Conservation (phyloP, 2,888 invertebrate genomes). For the Bembecia ichneumoniformis region DNA sequence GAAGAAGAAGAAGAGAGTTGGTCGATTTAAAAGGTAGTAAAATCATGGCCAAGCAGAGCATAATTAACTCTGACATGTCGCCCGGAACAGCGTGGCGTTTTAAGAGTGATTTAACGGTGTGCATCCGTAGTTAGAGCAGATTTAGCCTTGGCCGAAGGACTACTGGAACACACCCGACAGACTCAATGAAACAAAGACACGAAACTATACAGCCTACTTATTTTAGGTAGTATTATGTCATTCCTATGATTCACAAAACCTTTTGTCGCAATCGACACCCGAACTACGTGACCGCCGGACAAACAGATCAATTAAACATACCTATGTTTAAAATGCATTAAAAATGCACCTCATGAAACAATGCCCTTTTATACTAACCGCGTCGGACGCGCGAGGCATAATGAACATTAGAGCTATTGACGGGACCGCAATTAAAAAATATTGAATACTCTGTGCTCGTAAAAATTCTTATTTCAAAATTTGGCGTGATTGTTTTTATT, state of each 20-base stretch:
- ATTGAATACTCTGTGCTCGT: constrained; percentile 5
- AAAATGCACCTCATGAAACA: constrained; percentile 21
- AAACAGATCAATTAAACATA: constrained; percentile 22
- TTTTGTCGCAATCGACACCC: not conserved
- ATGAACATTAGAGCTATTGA: constrained; percentile 11
- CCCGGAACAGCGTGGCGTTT: too few relatives aligned
- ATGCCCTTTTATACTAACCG: constrained; percentile 25
- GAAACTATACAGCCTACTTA: too few relatives aligned
- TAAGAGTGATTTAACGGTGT: too few relatives aligned
- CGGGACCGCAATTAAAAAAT: constrained; percentile 25
- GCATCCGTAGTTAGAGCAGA: too few relatives aligned
- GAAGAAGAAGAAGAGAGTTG: too few relatives aligned
- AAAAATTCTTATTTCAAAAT: not conserved
- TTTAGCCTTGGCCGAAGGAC: too few relatives aligned
- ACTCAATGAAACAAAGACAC: too few relatives aligned
- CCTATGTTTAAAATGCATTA: constrained; percentile 17
- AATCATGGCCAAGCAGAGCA: too few relatives aligned
- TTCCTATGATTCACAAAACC: not conserved
- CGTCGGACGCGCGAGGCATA: constrained; percentile 22
- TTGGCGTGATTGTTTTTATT: not conserved
- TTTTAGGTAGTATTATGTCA: not conserved
- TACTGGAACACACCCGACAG: too few relatives aligned
- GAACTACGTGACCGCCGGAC: constrained; percentile 7
- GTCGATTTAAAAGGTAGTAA: too few relatives aligned
- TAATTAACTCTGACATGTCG: too few relatives aligned